Evolutionary conservation across 2,797 vertebrate species (phyloP), one percentile per base, ranked within the genome.

Genomic region (Zalophus californianus): DNA sequence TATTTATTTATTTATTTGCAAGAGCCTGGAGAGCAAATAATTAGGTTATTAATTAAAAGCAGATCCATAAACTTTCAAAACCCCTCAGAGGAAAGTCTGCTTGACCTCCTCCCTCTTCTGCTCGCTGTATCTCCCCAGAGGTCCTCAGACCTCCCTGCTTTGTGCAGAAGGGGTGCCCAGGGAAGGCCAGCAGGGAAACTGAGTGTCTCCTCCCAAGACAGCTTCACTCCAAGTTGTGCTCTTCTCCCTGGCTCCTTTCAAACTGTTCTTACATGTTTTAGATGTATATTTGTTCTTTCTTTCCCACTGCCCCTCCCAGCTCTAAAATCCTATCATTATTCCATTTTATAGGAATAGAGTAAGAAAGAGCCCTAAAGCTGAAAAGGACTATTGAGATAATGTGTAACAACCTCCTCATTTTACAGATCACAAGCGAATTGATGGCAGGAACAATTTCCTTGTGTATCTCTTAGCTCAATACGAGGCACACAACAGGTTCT

Each of bases 21-120:
- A 83, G 20, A 64, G 48, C 21, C 89, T 50, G 21, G 62, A 92
- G 60, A 95, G 35, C 29, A 72, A 80, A 38, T 50, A 64, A 15
- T 75, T 38, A 60, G 3, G 52, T 97, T 89, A 90, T 64, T 35
- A 38, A 70, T 95, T 94, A 64, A 91, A 91, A 93, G n/a, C 64
- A 83, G 50, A 92, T 41, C 16, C 56, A 66, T 60, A 88, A 52
- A 54, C 68, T 95, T 83, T 38, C 78, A 56, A 68, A 95, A 41
- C 3, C 23, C 20, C 54, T 84, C 13, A 8, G n/a, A 68, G 23
- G 64, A 18, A n/a, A 68, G 48, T 60, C 54, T 66, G 77, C 20
- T 9, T 62, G 68, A 14, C 21, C 52, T n/a, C 10, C 25, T 72
- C 10, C 58, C 25, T 18, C 64, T 64, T 41, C 64, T 14, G 21